These are phyloP conservation scores for Galaxea fascicularis DNA, from an alignment of 92 coral and sea anemone species.

Conservation along the genomic window DNA sequence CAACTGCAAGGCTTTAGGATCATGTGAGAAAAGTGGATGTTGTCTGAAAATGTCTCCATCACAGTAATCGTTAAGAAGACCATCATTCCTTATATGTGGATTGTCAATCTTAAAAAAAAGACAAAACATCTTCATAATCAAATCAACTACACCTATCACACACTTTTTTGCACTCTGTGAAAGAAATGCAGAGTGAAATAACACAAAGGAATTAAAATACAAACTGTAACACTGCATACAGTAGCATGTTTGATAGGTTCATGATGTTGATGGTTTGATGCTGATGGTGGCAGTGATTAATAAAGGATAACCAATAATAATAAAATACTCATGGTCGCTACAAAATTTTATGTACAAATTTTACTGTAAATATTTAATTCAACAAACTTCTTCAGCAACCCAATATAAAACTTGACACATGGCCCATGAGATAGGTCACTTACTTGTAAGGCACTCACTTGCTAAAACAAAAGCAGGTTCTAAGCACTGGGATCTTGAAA, in stretches of 20 bases:
- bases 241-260: constrained; percentile 3
- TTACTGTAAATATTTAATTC: neutral
- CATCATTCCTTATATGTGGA: constrained; percentile 68
- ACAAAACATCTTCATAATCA: neutral
- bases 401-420: neutral
- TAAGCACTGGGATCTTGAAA: neutral
- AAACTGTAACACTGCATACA: neutral
- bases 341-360: neutral
- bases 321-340: neutral
- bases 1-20: constrained; percentile 59
- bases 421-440: constrained; percentile 4
- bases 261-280: constrained; percentile 2
- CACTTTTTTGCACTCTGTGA: constrained; percentile 3
- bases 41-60: constrained; percentile 63
- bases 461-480: constrained; percentile 3
- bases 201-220: constrained; percentile 1
- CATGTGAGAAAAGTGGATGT: constrained; percentile 67
- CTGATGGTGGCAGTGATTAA: constrained; percentile 1
- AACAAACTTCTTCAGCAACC: neutral
- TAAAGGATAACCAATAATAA: neutral
- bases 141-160: neutral
- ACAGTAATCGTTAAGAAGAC: constrained; percentile 64
- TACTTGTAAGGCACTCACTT: constrained; percentile 3
- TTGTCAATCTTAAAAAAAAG: constrained; percentile 58
- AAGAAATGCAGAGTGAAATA: constrained; percentile 2